A percentile compares a stretch with the other conserved stretches of the same genome.
These are phyloP conservation scores for Carcharodon carcharias DNA, from an alignment of 2,797 vertebrate genomes.

Conservation along the genomic window DNA sequence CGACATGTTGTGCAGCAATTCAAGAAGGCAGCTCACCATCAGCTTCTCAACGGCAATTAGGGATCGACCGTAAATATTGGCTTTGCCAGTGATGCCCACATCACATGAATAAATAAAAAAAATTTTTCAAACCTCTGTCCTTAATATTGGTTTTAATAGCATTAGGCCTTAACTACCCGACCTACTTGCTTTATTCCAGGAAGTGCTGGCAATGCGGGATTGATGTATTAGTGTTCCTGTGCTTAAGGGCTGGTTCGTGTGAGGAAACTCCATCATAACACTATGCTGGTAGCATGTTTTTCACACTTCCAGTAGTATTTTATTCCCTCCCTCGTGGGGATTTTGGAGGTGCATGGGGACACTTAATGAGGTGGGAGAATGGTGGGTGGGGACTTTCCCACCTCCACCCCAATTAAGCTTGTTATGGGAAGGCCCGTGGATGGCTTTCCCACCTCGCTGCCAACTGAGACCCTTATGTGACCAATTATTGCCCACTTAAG, in stretches of 20 bases:
- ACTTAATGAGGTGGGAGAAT: too few relatives aligned
- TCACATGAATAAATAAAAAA: not conserved
- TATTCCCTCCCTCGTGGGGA: too few relatives aligned
- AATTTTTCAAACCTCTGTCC: not conserved
- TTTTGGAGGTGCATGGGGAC: too few relatives aligned
- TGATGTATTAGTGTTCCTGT: not conserved
- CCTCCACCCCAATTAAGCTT: too few relatives aligned
- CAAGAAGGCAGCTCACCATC: not conserved
- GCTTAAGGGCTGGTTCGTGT: not conserved
- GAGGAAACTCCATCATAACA: not conserved
- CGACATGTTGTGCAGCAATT: not conserved
- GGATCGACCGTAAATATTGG: not conserved
- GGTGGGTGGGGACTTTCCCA: too few relatives aligned
- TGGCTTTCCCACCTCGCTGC: too few relatives aligned
- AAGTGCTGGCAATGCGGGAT: not conserved
- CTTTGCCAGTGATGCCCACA: not conserved
- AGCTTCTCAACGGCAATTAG: not conserved
- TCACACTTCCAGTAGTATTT: not conserved
- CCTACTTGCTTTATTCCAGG: not conserved
- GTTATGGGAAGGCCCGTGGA: too few relatives aligned
- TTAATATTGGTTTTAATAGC: not conserved
- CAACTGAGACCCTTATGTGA: too few relatives aligned
- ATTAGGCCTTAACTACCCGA: not conserved
- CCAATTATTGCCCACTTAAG: too few relatives aligned
- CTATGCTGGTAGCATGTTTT: not conserved